A percentile compares a stretch with the other conserved stretches of the same genome.
Conservation (phyloP, 1,140 invertebrate genomes). For the Mycetomoellerius zeteki region DNA sequence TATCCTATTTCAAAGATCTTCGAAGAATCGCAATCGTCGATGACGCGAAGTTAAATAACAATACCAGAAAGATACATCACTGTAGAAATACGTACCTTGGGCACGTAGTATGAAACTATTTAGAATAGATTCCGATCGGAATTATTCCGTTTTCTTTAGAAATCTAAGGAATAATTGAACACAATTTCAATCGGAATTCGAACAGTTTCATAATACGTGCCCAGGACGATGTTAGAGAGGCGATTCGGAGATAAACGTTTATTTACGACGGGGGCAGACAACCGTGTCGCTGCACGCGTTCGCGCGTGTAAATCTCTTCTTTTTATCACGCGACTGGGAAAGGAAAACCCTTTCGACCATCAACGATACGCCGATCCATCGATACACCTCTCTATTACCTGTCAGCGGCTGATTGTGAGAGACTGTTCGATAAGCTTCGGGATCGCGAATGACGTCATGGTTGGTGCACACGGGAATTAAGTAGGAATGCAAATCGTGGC, state of each 20-base stretch:
- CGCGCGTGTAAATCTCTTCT: constrained; percentile 29
- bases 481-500: constrained; percentile 78
- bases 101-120: no score
- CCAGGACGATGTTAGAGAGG: neutral
- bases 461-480: constrained; percentile 62
- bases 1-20: neutral
- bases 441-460: constrained; percentile 69
- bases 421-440: constrained; percentile 42
- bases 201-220: no score
- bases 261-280: constrained; percentile 26
- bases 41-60: neutral
- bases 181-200: no score
- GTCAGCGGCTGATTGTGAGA: constrained; percentile 32
- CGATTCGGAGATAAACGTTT: constrained; percentile 47
- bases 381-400: constrained; percentile 63
- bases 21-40: constrained; percentile 2
- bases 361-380: constrained; percentile 47
- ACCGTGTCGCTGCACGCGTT: neutral
- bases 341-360: constrained; percentile 22
- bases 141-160: no score
- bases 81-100: neutral
- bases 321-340: constrained; percentile 41
- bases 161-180: no score
- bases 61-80: neutral
- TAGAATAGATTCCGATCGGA: no score